Percentiles rank a stretch among this genome's conserved stretches.
Evolutionary conservation across 2,888 invertebrate genomes (phyloP).

Genomic region (Nomada fabriciana): DNA sequence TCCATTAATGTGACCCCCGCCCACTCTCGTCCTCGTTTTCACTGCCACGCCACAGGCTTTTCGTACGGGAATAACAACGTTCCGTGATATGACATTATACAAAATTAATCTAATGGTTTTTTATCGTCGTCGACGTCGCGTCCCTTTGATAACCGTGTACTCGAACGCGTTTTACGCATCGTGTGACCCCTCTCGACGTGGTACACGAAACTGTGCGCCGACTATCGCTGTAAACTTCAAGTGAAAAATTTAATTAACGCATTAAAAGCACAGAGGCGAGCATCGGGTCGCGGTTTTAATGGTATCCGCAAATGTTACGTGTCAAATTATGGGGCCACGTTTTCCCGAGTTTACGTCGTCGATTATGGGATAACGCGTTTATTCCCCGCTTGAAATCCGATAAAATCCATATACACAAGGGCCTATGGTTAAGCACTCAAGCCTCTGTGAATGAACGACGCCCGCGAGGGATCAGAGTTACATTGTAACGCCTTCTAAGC

Average conservation of each 20-base stretch:
- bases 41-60: not conserved
- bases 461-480: constrained; percentile 1
- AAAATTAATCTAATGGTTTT: constrained; percentile 34
- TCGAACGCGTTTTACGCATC: constrained; percentile 20
- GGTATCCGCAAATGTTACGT: constrained; percentile 53
- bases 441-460: constrained; percentile 17
- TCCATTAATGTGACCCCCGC: constrained; percentile 26
- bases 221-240: constrained; percentile 13
- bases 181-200: not conserved
- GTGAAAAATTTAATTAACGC: constrained; percentile 58
- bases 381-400: constrained; percentile 41
- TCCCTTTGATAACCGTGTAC: constrained; percentile 25
- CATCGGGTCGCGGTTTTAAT: constrained; percentile 43
- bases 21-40: not conserved
- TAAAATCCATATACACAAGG: constrained; percentile 38
- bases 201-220: not conserved
- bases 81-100: constrained; percentile 14
- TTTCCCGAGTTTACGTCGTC: constrained; percentile 52
- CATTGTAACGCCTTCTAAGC: not conserved
- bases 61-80: constrained; percentile 16
- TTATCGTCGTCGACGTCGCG: constrained; percentile 19
- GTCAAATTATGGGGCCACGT: constrained; percentile 52
- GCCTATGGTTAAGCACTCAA: not conserved
- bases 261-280: constrained; percentile 15
- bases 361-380: constrained; percentile 47